A percentile compares a stretch with the other conserved stretches of the same genome.
phyloP scores from a whole-genome alignment of 2,113 vertebrate species.

The Panthera tigris region DNA sequence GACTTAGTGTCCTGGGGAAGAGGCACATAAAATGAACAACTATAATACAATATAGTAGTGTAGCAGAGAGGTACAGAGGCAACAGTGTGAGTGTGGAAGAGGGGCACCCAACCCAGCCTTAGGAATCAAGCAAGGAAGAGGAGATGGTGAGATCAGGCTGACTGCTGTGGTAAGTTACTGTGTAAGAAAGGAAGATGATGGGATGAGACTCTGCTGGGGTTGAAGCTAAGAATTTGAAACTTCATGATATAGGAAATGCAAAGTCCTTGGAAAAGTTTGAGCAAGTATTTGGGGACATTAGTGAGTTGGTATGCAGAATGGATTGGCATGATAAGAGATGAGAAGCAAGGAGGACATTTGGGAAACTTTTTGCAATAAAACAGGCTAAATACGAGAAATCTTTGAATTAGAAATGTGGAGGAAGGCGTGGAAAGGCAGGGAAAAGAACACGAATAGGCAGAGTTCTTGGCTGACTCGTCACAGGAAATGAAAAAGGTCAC shows the following conservation, averaged over 20 bases:
- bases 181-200: background rate
- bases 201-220: background rate
- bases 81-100: background rate
- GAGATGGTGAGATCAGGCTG: background rate
- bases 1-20: background rate
- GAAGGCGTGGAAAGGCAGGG: background rate
- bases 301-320: background rate
- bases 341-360: conserved; percentile 17
- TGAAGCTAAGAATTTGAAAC: conserved; percentile 12
- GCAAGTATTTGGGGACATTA: background rate
- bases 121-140: background rate
- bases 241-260: background rate
- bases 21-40: background rate
- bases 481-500: background rate
- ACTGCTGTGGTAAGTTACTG: background rate
- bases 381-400: background rate
- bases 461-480: background rate
- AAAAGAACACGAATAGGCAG: background rate
- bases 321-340: background rate
- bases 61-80: background rate
- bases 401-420: conserved; percentile 41
- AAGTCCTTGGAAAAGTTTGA: background rate
- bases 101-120: background rate
- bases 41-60: too few species aligned
- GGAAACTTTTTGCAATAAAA: conserved; percentile 21